Evolutionary conservation across 1,140 invertebrate genomes (phyloP), one percentile per base, ranked within the genome.

Genomic region (Anthonomus grandis): DNA sequence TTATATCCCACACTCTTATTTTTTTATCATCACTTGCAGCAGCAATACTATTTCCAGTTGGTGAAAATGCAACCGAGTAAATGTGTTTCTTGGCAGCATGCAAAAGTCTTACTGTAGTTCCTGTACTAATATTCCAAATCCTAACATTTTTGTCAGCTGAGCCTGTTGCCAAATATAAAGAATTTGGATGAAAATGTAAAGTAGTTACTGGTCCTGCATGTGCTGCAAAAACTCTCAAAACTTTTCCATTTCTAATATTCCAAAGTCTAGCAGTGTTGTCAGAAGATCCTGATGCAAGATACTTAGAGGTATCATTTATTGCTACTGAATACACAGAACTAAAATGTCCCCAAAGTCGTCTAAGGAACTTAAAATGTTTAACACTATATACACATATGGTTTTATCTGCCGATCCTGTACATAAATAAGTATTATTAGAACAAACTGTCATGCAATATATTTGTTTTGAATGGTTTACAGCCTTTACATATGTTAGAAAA

Each of bases 241-340:
- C 86, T 73, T 86, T 86, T 31, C 85, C 86, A 59, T 84, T 81
- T 71, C 90, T 89, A 59, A 90, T 74, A n/a, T 83, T 83, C 91
- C 91, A 95, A 22, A 95, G 71, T 68, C 90, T 83, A 2, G 88
- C 90, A 27, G 90, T 93, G 64, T 81, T 79, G 70, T 95, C 93
- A 57, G 87, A 83, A 34, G 90, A 93, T 41, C 88, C 91, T 4
- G 91, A 91, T 1, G 84, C 86, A 68, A 90, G 82, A 68, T 87
- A 89, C 42, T 83, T 75, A 49, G 83, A 83, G 64, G 85, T 82
- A 57, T 81, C 81, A 72, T 87, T 87, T 15, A 87, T 81, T 72
- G 87, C 86, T 71, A 93, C 75, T 72, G 86, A 88, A 86, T 90
- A 94, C 34, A 95, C 84, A n/a, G 90, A 87, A 69, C 89, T 89